A percentile compares a stretch with the other conserved stretches of the same genome.
Evolutionary conservation across 2,113 vertebrate species (phyloP).

Genomic region (Cisticola juncidis): DNA sequence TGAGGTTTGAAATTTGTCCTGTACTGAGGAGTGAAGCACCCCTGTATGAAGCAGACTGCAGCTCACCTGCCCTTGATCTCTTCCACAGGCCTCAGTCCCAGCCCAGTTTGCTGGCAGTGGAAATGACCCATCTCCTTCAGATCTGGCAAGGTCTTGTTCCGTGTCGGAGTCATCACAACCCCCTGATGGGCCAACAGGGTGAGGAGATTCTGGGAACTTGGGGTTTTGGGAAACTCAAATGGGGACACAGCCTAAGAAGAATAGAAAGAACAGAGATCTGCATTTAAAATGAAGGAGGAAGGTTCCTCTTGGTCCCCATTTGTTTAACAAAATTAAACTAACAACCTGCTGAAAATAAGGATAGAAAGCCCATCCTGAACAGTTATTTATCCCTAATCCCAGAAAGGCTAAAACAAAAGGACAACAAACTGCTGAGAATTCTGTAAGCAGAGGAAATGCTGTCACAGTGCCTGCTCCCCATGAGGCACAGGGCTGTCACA

Average conservation of each 20-base stretch:
- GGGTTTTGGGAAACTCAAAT: constrained; percentile 89
- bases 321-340: neutral
- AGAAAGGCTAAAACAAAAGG: neutral
- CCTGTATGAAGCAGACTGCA: neutral
- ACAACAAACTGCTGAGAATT: neutral
- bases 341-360: neutral
- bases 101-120: constrained; percentile 70
- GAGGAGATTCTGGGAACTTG: constrained; percentile 91
- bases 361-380: neutral
- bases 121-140: constrained; percentile 78
- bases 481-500: neutral
- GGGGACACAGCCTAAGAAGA: constrained; percentile 78
- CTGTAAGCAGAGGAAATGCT: neutral
- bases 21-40: neutral
- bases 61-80: constrained; percentile 75
- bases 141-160: constrained; percentile 82
- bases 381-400: neutral
- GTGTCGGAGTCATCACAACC: constrained; percentile 73
- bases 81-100: constrained; percentile 69
- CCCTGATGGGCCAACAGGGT: constrained; percentile 89
- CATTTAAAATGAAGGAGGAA: neutral
- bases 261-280: neutral
- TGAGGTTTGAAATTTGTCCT: neutral
- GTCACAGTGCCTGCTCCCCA: neutral
- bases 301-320: neutral